Percentiles rank a stretch among this genome's conserved stretches.
These are phyloP conservation scores for Eospalax fontanierii DNA, from an alignment of 2,797 vertebrate species.

Conservation along the genomic window DNA sequence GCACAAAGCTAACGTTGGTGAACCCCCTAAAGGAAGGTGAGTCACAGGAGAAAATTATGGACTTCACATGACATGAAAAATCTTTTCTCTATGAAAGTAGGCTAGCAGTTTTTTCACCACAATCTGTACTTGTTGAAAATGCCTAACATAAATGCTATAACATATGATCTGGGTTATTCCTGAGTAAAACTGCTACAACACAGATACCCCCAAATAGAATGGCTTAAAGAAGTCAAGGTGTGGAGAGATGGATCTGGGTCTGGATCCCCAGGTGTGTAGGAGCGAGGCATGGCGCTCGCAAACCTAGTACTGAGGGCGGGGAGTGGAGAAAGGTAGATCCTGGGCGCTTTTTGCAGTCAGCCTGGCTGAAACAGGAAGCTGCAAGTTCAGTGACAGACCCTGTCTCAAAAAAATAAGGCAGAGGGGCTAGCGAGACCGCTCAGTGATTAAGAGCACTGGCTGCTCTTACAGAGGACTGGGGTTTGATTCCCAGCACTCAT, in stretches of 20 bases:
- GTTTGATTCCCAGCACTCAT: too few relatives aligned
- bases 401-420: neutral
- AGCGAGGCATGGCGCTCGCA: neutral
- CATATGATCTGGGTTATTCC: neutral
- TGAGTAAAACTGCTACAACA: neutral
- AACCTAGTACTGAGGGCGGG: neutral
- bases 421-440: too few relatives aligned
- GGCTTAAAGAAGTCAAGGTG: neutral
- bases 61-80: neutral
- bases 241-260: neutral
- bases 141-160: neutral
- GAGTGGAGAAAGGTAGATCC: neutral
- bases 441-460: too few relatives aligned
- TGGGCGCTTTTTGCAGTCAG: neutral
- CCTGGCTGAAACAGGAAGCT: neutral
- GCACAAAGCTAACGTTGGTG: neutral
- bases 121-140: slow-evolving; percentile 24
- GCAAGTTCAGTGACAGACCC: neutral
- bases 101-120: neutral
- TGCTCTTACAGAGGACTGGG: too few relatives aligned
- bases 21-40: neutral
- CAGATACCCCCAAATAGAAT: neutral
- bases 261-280: too few relatives aligned
- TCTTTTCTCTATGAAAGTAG: neutral
- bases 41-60: neutral